phyloP scores from a whole-genome alignment of 2,888 invertebrate genomes.

The Arge pagana region DNA sequence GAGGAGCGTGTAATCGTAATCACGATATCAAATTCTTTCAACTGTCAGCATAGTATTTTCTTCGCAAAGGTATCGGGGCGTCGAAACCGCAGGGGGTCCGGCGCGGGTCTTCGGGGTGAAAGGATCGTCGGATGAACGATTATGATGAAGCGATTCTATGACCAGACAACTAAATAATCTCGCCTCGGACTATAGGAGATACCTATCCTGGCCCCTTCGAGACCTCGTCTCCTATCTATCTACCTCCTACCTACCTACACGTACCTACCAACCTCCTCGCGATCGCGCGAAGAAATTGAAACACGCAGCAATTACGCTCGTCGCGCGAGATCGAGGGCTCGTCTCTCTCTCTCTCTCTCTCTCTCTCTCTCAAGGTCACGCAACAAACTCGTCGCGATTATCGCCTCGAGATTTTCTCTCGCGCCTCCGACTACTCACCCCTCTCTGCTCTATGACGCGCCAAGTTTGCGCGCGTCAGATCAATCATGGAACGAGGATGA shows the following conservation, averaged over 20 bases:
- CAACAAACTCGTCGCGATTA: no score
- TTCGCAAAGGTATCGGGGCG: constrained; percentile 54
- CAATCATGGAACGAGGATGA: constrained; percentile 44
- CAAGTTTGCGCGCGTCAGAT: constrained; percentile 53
- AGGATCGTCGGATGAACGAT: constrained; percentile 54
- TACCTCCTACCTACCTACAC: no score
- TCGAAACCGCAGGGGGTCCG: constrained; percentile 44
- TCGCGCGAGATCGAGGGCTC: no score
- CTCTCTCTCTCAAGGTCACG: no score
- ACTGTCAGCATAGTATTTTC: constrained; percentile 35
- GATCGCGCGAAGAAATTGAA: constrained; percentile 47
- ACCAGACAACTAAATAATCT: constrained; percentile 38
- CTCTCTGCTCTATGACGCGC: constrained; percentile 38
- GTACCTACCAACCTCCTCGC: no score
- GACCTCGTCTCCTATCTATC: no score
- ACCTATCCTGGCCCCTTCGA: no score
- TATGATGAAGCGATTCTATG: constrained; percentile 56
- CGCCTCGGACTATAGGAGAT: no score
- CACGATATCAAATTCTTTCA: constrained; percentile 57
- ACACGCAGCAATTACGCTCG: no score
- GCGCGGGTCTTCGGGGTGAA: constrained; percentile 12
- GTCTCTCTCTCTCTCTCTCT: no score
- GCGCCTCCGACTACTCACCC: constrained; percentile 39
- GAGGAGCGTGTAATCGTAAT: no score
- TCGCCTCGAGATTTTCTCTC: no score